Conservation (phyloP, 2,888 invertebrate species). For the Netelia virgata region DNA sequence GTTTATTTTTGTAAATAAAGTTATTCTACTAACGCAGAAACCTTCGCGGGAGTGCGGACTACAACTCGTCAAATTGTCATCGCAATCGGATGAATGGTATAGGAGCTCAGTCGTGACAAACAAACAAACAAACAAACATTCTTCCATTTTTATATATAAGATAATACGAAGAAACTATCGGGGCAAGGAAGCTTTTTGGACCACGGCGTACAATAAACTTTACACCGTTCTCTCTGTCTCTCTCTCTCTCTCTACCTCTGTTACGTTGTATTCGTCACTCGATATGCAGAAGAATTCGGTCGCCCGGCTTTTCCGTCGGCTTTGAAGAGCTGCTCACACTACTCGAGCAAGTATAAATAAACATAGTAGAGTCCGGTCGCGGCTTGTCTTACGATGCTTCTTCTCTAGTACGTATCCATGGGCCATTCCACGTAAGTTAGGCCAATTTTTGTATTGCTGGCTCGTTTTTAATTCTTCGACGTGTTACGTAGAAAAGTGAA, state of each 20-base stretch:
- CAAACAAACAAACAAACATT: too few relatives aligned
- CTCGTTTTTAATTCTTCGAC: too few relatives aligned
- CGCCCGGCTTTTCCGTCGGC: slow-evolving; percentile 20
- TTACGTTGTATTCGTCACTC: slow-evolving; percentile 19
- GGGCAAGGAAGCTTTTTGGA: neutral
- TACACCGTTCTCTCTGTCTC: neutral
- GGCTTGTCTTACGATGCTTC: slow-evolving; percentile 22
- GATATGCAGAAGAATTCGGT: slow-evolving; percentile 55
- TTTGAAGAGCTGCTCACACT: slow-evolving; percentile 39
- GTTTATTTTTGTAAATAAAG: too few relatives aligned
- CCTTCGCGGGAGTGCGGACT: too few relatives aligned
- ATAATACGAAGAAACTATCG: neutral
- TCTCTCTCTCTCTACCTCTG: neutral
- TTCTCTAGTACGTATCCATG: slow-evolving; percentile 37
- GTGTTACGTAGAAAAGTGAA: too few relatives aligned
- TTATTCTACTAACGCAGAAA: too few relatives aligned
- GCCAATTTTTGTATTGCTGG: neutral
- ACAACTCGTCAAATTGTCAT: too few relatives aligned
- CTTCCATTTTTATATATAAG: too few relatives aligned
- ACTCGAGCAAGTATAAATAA: slow-evolving; percentile 33
- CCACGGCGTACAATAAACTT: slow-evolving; percentile 31
- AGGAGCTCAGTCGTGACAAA: too few relatives aligned
- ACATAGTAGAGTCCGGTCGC: slow-evolving; percentile 14
- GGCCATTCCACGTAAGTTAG: neutral
- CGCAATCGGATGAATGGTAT: too few relatives aligned